A percentile compares a stretch with the other conserved stretches of the same genome.
Evolutionary conservation across 1,140 invertebrate species (phyloP).

Genomic region (Drosophila miranda): DNA sequence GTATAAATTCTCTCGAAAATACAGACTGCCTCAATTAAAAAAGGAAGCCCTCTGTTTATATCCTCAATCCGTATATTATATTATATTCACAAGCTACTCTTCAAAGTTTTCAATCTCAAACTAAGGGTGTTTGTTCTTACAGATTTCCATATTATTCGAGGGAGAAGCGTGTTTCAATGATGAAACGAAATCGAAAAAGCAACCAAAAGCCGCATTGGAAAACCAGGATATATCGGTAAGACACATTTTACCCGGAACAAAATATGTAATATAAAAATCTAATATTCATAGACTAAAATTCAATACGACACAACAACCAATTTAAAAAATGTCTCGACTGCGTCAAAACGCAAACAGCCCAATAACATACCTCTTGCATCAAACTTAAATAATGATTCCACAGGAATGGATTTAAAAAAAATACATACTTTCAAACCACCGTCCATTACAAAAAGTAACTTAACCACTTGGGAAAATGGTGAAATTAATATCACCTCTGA

Average conservation of each 20-base stretch:
- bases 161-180: constrained; percentile 39
- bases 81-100: no score
- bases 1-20: no score
- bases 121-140: not conserved
- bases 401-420: constrained; percentile 68
- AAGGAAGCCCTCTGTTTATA: no score
- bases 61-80: no score
- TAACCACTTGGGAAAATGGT: constrained; percentile 67
- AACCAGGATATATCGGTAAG: constrained; percentile 68
- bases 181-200: constrained; percentile 66
- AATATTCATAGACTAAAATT: constrained; percentile 68
- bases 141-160: constrained; percentile 68
- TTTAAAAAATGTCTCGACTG: constrained; percentile 66
- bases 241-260: constrained; percentile 22
- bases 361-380: constrained; percentile 54
- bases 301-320: constrained; percentile 71
- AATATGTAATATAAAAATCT: constrained; percentile 50
- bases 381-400: constrained; percentile 61
- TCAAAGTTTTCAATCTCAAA: not conserved
- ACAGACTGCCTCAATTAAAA: no score
- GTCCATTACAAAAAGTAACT: constrained; percentile 59
- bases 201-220: constrained; percentile 52
- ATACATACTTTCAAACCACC: constrained; percentile 67
- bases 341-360: constrained; percentile 70
- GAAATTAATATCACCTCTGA: constrained; percentile 59